Conservation (phyloP, 1,140 invertebrate genomes). For the Drosophila funebris region DNA sequence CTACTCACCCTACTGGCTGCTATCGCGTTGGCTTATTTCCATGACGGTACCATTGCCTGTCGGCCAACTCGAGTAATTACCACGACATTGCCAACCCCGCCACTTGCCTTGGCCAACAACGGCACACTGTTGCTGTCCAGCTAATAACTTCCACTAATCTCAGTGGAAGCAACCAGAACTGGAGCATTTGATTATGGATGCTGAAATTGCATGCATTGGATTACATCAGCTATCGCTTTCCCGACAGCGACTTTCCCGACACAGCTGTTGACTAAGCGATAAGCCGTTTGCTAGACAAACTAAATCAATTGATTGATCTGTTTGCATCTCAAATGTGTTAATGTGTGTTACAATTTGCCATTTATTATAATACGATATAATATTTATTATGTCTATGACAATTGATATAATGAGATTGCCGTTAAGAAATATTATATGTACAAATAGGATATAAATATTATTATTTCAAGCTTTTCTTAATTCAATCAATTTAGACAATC, state of each 20-base stretch:
- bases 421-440: not conserved
- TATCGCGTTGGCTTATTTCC: conserved; percentile 51
- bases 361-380: conserved; percentile 1
- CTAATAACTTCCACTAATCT: conserved; percentile 24
- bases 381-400: not conserved
- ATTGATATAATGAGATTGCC: not conserved
- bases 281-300: conserved; percentile 26
- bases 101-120: conserved; percentile 33
- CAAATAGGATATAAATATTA: not conserved
- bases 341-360: conserved; percentile 15
- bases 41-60: conserved; percentile 26
- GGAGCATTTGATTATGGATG: conserved; percentile 35
- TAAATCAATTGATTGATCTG: conserved; percentile 29
- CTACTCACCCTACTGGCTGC: conserved; percentile 66
- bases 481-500: too few species aligned
- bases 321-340: conserved; percentile 1
- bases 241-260: conserved; percentile 5
- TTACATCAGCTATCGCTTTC: conserved; percentile 57
- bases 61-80: conserved; percentile 29
- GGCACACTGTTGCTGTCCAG: conserved; percentile 49
- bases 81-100: conserved; percentile 16
- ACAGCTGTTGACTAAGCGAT: conserved; percentile 37
- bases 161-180: conserved; percentile 3
- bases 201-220: conserved; percentile 46
- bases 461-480: not conserved